Evolutionary conservation across 2,888 invertebrate genomes (phyloP), one percentile per base, ranked within the genome.

Genomic region (Laothoe populi): DNA sequence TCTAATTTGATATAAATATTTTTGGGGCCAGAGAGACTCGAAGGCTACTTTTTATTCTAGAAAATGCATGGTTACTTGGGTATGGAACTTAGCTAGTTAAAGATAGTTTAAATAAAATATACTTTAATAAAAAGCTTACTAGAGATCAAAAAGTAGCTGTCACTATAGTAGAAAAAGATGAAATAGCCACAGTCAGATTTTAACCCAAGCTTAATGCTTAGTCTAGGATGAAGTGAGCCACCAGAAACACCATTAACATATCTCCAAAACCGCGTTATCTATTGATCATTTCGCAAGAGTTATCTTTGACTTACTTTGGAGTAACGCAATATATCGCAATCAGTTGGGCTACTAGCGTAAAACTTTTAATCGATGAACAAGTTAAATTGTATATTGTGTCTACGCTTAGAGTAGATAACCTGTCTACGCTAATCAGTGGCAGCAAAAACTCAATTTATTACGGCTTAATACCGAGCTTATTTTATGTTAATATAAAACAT

Each of bases 301-400:
- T 24, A 59, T 59, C 44, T 44, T 59, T 42, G 59, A 40, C n/a
- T 23, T n/a, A n/a, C n/a, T n/a, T n/a, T 40, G 35, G 44, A 59
- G 44, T 59, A 44, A 44, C 59, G 26, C 40, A 59, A 59, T 59
- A 59, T 59, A 59, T 59, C 44, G 59, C 1, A 44, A 19, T 44
- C 31, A 26, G 59, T 42, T 44, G 59, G 44, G 44, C 40, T 44
- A 24, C 16, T 59, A 24, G 26, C 26, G 59, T 59, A 16, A 24
- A 59, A 59, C 42, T 59, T 59, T 44, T 59, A 59, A 59, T 59
- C 59, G 59, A 42, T 59, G 42, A 26, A 49, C 49, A 49, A 49
- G 49, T 31, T 31, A 31, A 49, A 49, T 49, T 49, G 49, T 49
- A 49, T 49, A 31, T 49, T 49, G 49, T 10, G 49, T 26, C 26